phyloP scores from a whole-genome alignment of 2,888 invertebrate species.

The Lasioglossum leucozonium region DNA sequence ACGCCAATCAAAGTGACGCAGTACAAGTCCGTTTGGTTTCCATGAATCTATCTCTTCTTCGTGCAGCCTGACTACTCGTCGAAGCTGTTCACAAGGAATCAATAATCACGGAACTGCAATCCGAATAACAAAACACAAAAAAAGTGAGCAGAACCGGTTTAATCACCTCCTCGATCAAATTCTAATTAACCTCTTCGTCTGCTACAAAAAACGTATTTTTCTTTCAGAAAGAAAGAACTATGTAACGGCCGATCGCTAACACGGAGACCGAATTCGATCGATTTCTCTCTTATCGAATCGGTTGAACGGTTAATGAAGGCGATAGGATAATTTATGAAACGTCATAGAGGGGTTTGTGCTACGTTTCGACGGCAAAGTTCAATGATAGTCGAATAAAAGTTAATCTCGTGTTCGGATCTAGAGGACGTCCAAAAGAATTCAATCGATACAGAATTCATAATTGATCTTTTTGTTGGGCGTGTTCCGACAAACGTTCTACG shows the following conservation, averaged over 20 bases:
- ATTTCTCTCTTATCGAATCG: background rate
- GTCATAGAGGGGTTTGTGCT: background rate
- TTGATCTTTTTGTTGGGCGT: background rate
- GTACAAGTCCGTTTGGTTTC: background rate
- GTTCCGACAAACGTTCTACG: slow-evolving; percentile 20
- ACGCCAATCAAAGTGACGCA: background rate
- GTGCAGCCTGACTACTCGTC: background rate
- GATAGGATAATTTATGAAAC: background rate
- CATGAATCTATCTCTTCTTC: background rate
- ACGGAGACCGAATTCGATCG: background rate
- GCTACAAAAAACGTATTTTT: background rate
- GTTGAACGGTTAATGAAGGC: background rate
- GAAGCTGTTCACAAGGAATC: background rate
- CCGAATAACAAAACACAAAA: background rate
- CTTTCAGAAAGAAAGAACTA: background rate
- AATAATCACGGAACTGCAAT: background rate
- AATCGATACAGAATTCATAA: background rate
- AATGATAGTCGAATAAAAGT: background rate
- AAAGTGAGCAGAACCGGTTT: background rate
- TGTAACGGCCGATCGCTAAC: background rate
- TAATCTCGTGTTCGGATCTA: background rate
- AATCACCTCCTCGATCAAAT: background rate
- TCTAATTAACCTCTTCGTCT: background rate
- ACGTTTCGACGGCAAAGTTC: background rate
- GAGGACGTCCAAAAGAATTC: background rate